Evolutionary conservation across 2,113 vertebrate genomes (phyloP).

Genomic region (Pelecanus crispus): DNA sequence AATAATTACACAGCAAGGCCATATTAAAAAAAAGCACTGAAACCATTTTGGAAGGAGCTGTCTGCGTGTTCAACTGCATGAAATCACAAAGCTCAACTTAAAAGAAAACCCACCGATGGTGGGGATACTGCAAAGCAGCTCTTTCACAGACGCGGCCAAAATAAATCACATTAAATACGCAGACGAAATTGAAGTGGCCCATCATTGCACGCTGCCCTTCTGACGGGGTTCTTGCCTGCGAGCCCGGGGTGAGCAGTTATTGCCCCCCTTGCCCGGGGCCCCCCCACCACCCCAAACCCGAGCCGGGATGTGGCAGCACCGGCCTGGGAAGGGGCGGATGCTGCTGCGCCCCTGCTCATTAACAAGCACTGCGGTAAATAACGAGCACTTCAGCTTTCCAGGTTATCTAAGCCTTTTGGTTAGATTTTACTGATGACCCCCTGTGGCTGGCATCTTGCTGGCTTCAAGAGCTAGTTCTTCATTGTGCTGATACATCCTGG

Average conservation of each 20-base stretch:
- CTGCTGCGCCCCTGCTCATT: not conserved
- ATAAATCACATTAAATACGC: not conserved
- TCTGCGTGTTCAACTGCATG: fast-evolving
- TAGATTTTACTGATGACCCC: not conserved
- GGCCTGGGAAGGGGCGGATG: not conserved
- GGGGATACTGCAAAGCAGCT: not conserved
- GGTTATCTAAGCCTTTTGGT: not conserved
- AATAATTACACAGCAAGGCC: slow-evolving; percentile 33
- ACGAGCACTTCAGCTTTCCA: not conserved
- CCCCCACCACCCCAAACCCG: not conserved
- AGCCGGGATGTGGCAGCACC: not conserved
- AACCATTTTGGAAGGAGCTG: not conserved
- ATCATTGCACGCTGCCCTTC: not conserved
- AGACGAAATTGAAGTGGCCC: not conserved
- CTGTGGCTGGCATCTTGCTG: not conserved
- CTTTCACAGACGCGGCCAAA: not conserved
- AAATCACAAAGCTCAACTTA: not conserved
- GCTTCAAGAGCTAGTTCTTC: not conserved
- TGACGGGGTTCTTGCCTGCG: fast-evolving
- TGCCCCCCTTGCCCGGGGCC: fast-evolving
- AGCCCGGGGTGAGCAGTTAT: not conserved
- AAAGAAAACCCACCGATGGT: not conserved
- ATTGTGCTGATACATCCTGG: too few relatives aligned
- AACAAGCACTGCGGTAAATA: not conserved
- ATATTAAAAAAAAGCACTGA: not conserved